Conservation (phyloP, 2,888 invertebrate species). For the Archips xylosteana region DNA sequence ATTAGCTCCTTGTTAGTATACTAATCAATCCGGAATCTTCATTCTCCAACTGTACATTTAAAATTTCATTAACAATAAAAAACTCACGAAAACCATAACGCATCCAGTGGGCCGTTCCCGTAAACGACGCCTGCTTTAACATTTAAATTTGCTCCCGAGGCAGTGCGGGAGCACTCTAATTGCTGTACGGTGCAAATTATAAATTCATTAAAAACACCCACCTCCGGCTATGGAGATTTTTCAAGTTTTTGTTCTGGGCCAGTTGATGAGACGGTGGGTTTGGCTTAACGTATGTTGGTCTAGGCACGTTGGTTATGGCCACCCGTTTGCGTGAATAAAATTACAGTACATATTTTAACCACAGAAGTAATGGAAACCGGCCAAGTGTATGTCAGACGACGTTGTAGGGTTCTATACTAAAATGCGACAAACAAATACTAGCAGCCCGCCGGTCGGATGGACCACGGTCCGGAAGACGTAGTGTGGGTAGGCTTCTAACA, state of each 20-base stretch:
- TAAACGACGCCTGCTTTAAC: slow-evolving; percentile 65
- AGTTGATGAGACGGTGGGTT: slow-evolving; percentile 23
- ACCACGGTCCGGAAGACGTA: too few species aligned
- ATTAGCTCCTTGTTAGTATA: too few species aligned
- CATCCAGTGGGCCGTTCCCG: slow-evolving; percentile 48
- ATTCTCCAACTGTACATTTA: neutral
- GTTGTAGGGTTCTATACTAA: too few species aligned
- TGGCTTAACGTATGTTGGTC: neutral
- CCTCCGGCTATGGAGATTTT: slow-evolving; percentile 58
- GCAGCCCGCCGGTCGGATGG: too few species aligned
- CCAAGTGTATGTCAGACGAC: too few species aligned
- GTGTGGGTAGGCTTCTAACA: too few species aligned
- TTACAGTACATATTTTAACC: too few species aligned
- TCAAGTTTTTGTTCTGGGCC: slow-evolving; percentile 45
- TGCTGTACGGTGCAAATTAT: slow-evolving; percentile 72
- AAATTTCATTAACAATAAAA: slow-evolving; percentile 18
- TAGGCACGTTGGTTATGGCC: neutral
- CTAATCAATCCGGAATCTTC: neutral
- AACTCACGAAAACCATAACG: slow-evolving; percentile 33
- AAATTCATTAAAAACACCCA: slow-evolving; percentile 71
- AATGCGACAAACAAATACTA: too few species aligned
- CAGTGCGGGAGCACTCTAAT: slow-evolving; percentile 66
- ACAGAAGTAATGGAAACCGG: too few species aligned
- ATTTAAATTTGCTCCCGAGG: slow-evolving; percentile 70
- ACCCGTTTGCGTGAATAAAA: too few species aligned